A percentile compares a stretch with the other conserved stretches of the same genome.
Conservation (phyloP, 2,113 vertebrate genomes). For the Percina caprodes region DNA sequence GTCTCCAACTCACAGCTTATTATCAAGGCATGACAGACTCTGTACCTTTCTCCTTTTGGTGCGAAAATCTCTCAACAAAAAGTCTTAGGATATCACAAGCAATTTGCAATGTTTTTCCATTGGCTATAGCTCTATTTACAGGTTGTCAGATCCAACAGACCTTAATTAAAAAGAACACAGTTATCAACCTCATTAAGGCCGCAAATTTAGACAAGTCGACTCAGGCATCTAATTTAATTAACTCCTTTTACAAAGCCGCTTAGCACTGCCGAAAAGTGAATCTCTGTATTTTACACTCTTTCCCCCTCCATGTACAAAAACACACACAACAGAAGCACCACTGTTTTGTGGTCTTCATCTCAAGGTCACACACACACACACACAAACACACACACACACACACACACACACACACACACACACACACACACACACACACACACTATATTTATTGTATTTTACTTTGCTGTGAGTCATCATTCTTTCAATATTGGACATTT, state of each 20-base stretch:
- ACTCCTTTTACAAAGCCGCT: conserved; percentile 57
- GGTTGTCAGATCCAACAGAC: conserved; percentile 64
- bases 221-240: conserved; percentile 73
- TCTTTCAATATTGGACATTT: conserved; percentile 21
- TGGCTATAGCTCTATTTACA: conserved; percentile 60
- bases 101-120: conserved; percentile 49
- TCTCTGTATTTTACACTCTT: neutral
- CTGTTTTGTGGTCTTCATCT: neutral
- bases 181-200: conserved; percentile 65
- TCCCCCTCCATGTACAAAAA: neutral
- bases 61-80: conserved; percentile 29
- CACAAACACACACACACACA: too few species aligned
- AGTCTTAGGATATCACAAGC: conserved; percentile 37
- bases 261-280: conserved; percentile 28
- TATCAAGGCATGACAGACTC: conserved; percentile 39
- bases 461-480: neutral
- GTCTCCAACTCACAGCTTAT: conserved; percentile 6
- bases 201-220: conserved; percentile 54
- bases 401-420: too few species aligned
- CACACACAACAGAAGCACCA: neutral
- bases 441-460: neutral
- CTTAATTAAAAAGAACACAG: conserved; percentile 73
- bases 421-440: neutral
- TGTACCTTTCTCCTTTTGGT: conserved; percentile 8
- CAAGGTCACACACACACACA: neutral